These are phyloP conservation scores for Orchestia grillus DNA, from an alignment of 1,140 invertebrate genomes.

Conservation along the genomic window DNA sequence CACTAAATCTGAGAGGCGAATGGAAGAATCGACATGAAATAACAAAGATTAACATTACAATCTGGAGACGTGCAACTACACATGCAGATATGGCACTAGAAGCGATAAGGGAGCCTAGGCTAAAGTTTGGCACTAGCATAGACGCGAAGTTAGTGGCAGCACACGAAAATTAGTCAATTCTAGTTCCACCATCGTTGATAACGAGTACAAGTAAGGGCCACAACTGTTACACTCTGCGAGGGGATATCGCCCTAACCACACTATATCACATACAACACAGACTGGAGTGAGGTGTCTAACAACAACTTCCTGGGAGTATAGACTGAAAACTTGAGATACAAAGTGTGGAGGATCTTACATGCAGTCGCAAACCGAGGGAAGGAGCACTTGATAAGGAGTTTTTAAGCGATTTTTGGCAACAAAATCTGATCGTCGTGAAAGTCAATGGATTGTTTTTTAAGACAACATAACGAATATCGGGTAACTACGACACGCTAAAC, in stretches of 20 bases:
- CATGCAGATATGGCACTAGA: constrained; percentile 26
- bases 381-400: not conserved
- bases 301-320: not conserved
- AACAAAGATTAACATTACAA: not conserved
- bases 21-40: not conserved
- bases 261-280: not conserved
- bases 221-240: not conserved
- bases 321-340: not conserved
- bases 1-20: not conserved
- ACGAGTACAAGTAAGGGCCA: not conserved
- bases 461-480: not conserved
- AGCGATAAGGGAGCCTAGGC: not conserved
- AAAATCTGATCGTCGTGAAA: not conserved
- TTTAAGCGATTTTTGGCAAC: not conserved
- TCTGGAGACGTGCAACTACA: not conserved
- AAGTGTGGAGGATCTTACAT: not conserved
- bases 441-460: not conserved
- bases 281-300: not conserved
- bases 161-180: not conserved
- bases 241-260: not conserved
- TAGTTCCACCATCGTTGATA: not conserved
- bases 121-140: not conserved
- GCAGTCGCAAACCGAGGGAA: not conserved
- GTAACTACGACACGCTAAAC: not conserved
- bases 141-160: not conserved